Evolutionary conservation across 2,797 vertebrate species (phyloP).

Genomic region (Aphelocoma californica): DNA sequence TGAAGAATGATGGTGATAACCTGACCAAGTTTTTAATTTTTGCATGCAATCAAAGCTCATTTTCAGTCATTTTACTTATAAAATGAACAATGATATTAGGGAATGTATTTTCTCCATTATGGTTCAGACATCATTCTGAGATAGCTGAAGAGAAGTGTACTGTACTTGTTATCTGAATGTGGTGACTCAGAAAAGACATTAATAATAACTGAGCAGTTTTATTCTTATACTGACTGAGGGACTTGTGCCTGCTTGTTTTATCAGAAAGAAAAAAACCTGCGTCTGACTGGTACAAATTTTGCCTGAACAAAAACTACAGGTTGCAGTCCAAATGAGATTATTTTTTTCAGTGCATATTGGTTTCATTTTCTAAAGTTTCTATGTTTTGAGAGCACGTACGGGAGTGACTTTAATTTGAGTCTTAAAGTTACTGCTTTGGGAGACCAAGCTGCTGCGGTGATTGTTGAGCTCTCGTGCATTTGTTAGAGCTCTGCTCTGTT

Average conservation of each 20-base stretch:
- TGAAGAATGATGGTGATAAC: neutral
- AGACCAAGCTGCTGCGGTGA: neutral
- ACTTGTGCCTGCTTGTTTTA: neutral
- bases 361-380: neutral
- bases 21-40: neutral
- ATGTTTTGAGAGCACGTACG: neutral
- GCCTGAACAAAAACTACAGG: neutral
- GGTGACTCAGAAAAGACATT: neutral
- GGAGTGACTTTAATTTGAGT: neutral
- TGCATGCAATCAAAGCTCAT: neutral
- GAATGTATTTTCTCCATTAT: neutral
- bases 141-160: neutral
- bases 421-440: neutral
- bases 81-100: neutral
- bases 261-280: neutral
- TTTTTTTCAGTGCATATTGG: neutral
- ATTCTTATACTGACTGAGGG: neutral
- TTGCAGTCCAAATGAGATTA: neutral
- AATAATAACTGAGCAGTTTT: neutral
- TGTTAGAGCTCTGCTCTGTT: neutral
- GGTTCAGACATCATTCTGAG: neutral
- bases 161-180: neutral
- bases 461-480: neutral
- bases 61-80: neutral
- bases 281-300: neutral